Conservation (phyloP, 2,113 vertebrate genomes). For the Passer domesticus region DNA sequence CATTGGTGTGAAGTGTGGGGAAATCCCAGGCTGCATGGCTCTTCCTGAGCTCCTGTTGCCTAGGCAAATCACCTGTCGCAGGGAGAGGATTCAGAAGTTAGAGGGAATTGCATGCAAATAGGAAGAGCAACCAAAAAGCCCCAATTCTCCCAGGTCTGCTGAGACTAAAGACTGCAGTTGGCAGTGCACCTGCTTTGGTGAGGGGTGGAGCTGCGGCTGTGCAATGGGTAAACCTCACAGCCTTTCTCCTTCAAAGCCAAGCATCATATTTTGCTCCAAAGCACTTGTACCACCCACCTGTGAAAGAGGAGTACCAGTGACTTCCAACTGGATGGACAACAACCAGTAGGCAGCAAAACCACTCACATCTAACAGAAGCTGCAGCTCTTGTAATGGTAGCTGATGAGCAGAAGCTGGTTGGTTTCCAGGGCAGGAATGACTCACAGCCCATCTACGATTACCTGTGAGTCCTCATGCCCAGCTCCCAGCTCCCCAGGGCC, state of each 20-base stretch:
- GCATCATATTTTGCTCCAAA: background rate
- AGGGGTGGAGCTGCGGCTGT: background rate
- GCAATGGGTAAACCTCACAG: background rate
- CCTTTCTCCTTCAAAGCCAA: background rate
- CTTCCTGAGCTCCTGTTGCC: background rate
- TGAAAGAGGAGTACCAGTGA: background rate
- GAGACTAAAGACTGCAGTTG: background rate
- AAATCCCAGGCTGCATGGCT: background rate
- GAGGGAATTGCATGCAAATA: constrained; percentile 47
- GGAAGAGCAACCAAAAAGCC: background rate
- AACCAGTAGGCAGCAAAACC: background rate
- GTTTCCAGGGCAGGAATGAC: background rate
- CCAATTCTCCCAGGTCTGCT: background rate
- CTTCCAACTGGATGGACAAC: background rate
- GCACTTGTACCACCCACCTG: background rate
- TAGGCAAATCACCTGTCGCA: background rate
- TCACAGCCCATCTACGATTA: background rate
- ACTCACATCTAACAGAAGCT: background rate
- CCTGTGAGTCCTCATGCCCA: rapidly evolving
- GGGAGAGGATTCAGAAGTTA: background rate
- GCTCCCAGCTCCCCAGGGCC: background rate
- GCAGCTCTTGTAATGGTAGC: background rate
- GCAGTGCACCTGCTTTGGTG: background rate
- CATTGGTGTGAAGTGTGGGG: background rate
- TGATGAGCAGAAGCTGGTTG: background rate